Percentiles rank a stretch among this genome's conserved stretches.
These are phyloP conservation scores for Megaceryle alcyon DNA, from an alignment of 2,797 vertebrate species.

Conservation along the genomic window DNA sequence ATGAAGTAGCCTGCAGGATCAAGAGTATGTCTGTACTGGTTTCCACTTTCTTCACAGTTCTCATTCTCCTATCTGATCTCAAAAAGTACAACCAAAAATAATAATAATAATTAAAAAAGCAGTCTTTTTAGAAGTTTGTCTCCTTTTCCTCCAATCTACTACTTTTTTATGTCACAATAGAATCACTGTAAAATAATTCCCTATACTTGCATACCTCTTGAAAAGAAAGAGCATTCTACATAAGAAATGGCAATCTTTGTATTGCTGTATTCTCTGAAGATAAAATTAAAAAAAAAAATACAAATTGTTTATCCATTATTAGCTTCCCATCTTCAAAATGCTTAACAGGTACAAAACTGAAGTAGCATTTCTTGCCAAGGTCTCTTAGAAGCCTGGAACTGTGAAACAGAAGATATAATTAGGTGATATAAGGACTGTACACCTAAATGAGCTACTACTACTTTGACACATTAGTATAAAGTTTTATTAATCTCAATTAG, in stretches of 20 bases:
- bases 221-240: neutral
- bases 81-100: neutral
- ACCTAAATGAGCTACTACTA: neutral
- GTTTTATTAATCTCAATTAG: conserved; percentile 14
- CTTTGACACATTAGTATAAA: conserved; percentile 27
- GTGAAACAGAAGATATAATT: neutral
- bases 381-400: neutral
- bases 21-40: neutral
- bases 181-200: neutral
- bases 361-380: neutral
- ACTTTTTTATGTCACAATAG: rapidly evolving
- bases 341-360: neutral
- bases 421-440: conserved; percentile 49
- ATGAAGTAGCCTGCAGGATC: neutral
- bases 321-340: neutral
- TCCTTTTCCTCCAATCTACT: neutral
- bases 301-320: neutral
- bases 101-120: neutral
- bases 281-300: neutral
- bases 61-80: neutral
- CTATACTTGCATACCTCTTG: neutral
- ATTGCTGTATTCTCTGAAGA: neutral
- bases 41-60: neutral
- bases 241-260: neutral
- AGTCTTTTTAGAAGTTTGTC: neutral